A percentile compares a stretch with the other conserved stretches of the same genome.
phyloP scores from a whole-genome alignment of 2,888 invertebrate genomes.

The Clanis bilineata region DNA sequence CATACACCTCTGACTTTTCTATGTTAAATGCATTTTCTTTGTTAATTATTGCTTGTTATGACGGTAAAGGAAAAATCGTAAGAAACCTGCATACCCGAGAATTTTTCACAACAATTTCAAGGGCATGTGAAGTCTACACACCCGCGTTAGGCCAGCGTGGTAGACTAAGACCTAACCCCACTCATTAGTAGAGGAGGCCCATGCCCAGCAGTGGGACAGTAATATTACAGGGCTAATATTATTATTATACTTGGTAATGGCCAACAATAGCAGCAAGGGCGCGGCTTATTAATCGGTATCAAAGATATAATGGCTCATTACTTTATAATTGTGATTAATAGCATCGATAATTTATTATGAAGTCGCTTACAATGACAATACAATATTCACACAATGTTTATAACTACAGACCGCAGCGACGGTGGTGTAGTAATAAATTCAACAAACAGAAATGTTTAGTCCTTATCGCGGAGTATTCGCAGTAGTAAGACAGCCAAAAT shows the following conservation, averaged over 20 bases:
- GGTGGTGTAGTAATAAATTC: neutral
- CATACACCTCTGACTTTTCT: no score
- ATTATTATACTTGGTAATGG: neutral
- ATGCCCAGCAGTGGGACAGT: no score
- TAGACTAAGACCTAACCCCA: no score
- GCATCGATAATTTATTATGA: neutral
- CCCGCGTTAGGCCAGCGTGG: no score
- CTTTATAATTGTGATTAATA: neutral
- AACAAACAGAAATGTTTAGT: neutral
- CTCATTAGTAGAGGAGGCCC: no score
- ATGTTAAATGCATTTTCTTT: no score
- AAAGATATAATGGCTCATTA: neutral
- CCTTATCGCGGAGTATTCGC: neutral
- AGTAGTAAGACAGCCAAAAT: constrained; percentile 9
- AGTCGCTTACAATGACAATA: neutral
- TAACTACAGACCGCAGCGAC: neutral
- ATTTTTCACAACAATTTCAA: no score
- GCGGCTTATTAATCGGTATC: neutral
- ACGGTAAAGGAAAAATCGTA: no score
- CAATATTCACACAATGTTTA: neutral
- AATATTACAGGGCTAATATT: no score
- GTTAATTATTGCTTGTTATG: no score
- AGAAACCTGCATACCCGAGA: no score
- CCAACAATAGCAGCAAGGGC: neutral
- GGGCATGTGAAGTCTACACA: no score